Conservation (phyloP, 92 coral and sea anemone genomes). For the Umimayanthus chanpuru region DNA sequence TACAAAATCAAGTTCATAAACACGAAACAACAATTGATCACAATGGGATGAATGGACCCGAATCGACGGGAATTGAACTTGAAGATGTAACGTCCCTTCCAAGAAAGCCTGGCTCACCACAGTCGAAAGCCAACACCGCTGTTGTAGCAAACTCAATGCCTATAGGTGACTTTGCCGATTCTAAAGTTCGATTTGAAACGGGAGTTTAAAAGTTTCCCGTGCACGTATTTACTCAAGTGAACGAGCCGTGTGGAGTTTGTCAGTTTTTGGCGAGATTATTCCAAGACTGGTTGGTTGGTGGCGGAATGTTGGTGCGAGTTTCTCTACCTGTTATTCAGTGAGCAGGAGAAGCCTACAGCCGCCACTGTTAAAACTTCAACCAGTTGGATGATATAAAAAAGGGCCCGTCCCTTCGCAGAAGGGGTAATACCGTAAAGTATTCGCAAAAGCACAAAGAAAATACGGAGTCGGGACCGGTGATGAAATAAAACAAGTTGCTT, state of each 20-base stretch:
- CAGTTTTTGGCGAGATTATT: neutral
- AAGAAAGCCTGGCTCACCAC: slow-evolving; percentile 41
- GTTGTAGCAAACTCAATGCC: slow-evolving; percentile 87
- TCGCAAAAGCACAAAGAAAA: neutral
- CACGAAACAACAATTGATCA: slow-evolving; percentile 80
- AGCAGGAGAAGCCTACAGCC: neutral
- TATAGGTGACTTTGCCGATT: slow-evolving; percentile 63
- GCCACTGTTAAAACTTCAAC: neutral
- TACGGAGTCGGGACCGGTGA: neutral
- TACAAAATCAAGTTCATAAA: slow-evolving; percentile 51
- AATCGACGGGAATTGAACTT: slow-evolving; percentile 76
- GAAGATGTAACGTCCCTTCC: slow-evolving; percentile 62
- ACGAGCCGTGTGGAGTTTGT: neutral
- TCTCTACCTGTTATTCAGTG: neutral
- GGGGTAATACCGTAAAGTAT: neutral
- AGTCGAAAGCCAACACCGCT: slow-evolving; percentile 78
- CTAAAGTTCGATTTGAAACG: slow-evolving; percentile 77
- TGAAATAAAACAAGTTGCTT: neutral
- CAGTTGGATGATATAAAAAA: neutral
- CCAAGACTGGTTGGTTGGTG: neutral
- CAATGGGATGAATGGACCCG: slow-evolving; percentile 96
- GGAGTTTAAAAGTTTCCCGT: slow-evolving; percentile 59
- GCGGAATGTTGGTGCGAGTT: neutral
- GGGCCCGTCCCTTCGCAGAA: neutral
- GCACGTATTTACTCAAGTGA: neutral